Percentiles rank a stretch among this genome's conserved stretches.
These are phyloP conservation scores for Neopipo cinnamomea DNA, from an alignment of 2,113 vertebrate genomes.

Conservation along the genomic window DNA sequence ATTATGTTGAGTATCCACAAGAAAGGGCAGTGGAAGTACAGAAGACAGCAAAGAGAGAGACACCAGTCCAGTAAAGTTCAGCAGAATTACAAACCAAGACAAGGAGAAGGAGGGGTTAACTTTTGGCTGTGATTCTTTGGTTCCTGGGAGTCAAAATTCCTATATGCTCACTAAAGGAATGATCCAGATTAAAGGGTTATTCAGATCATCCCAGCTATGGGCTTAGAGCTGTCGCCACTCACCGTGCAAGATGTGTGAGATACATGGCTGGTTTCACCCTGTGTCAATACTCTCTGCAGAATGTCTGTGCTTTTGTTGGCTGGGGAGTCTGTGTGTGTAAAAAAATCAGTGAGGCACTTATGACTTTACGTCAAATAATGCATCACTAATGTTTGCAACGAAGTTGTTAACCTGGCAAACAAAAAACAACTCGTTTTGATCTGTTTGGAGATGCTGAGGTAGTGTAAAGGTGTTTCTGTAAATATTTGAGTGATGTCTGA, in stretches of 20 bases:
- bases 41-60: neutral
- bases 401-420: neutral
- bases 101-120: neutral
- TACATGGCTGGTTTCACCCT: neutral
- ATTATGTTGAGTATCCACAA: neutral
- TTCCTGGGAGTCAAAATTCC: neutral
- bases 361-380: neutral
- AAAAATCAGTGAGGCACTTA: neutral
- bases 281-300: too few species aligned
- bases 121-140: neutral
- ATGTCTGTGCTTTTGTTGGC: neutral
- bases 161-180: neutral
- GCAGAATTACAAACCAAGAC: neutral
- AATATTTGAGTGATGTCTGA: neutral
- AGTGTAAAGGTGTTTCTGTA: neutral
- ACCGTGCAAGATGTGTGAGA: rapidly evolving
- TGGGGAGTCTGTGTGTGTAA: neutral
- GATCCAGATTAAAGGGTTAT: neutral
- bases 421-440: neutral
- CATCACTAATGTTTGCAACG: rapidly evolving
- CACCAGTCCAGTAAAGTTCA: neutral
- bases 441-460: neutral
- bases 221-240: neutral
- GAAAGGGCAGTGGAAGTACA: neutral
- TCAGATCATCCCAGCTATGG: neutral